These are phyloP conservation scores for Parazoanthus swiftii DNA, from an alignment of 92 coral and sea anemone species.

Conservation along the genomic window DNA sequence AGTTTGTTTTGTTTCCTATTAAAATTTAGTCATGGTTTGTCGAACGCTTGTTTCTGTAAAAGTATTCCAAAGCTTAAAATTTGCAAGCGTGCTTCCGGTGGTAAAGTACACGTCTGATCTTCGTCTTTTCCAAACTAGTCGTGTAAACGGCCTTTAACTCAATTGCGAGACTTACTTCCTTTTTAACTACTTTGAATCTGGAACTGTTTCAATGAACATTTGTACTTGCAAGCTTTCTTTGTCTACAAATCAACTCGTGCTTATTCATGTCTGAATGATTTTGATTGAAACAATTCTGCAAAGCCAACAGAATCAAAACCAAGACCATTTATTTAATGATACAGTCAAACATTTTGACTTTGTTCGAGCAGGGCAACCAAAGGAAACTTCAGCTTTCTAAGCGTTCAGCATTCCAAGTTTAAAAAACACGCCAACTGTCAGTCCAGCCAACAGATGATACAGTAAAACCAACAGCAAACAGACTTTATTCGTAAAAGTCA, in stretches of 20 bases:
- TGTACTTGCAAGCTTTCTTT: neutral
- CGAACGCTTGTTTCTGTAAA: neutral
- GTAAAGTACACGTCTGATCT: neutral
- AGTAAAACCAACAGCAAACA: neutral
- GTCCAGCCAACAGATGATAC: conserved; percentile 4
- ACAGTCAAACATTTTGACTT: neutral
- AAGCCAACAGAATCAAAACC: neutral
- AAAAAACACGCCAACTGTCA: neutral
- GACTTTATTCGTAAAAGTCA: neutral
- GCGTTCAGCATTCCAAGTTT: neutral
- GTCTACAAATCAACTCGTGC: neutral
- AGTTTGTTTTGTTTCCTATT: neutral
- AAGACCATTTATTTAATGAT: neutral
- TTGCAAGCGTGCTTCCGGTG: neutral
- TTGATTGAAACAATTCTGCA: neutral
- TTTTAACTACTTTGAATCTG: neutral
- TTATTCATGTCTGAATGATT: neutral
- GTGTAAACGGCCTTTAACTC: neutral
- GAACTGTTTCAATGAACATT: neutral
- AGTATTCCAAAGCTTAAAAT: neutral
- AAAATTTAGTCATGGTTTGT: conserved; percentile 1
- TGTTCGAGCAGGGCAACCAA: neutral
- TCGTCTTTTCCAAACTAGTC: neutral
- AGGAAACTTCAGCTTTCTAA: neutral
- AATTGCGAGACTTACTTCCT: neutral